phyloP scores from a whole-genome alignment of 2,888 invertebrate genomes.

The Ditylenchus weischeri region DNA sequence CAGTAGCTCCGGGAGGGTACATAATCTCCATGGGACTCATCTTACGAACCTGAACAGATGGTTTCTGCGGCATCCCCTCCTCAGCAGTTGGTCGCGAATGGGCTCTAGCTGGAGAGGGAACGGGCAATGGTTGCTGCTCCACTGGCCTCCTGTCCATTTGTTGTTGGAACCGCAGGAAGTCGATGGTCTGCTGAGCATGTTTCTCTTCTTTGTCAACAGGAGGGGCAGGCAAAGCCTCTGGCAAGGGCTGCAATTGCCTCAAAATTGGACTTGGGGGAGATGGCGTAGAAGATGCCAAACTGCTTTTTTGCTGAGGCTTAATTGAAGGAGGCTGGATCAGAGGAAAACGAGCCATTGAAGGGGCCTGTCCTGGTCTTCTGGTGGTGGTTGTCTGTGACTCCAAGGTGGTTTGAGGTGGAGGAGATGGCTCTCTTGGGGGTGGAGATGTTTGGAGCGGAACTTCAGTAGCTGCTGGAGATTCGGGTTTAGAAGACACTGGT shows the following conservation, averaged over 20 bases:
- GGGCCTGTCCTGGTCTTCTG: background rate
- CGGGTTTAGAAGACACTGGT: background rate
- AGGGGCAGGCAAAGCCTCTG: conserved; percentile 1
- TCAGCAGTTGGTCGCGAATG: background rate
- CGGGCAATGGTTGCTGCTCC: conserved; percentile 8
- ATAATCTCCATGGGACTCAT: conserved; percentile 9
- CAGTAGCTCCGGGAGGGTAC: conserved; percentile 16
- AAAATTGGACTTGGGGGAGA: conserved; percentile 7
- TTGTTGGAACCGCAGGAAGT: conserved; percentile 7
- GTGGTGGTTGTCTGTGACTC: background rate
- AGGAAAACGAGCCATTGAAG: conserved; percentile 7
- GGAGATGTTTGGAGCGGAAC: too few relatives aligned
- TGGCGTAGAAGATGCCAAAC: conserved; percentile 2
- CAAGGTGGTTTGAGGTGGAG: background rate
- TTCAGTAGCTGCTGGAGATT: too few relatives aligned
- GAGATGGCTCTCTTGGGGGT: background rate
- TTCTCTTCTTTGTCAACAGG: background rate
- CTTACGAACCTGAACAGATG: background rate
- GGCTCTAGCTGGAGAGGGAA: background rate
- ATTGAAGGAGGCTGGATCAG: conserved; percentile 2
- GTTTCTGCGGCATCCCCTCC: background rate
- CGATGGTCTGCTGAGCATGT: conserved; percentile 1
- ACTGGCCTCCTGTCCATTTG: background rate
- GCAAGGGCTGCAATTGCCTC: conserved; percentile 5
- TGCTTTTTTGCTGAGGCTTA: background rate